These are phyloP conservation scores for Harmothoe impar DNA, from an alignment of 2,888 invertebrate species.

Conservation along the genomic window DNA sequence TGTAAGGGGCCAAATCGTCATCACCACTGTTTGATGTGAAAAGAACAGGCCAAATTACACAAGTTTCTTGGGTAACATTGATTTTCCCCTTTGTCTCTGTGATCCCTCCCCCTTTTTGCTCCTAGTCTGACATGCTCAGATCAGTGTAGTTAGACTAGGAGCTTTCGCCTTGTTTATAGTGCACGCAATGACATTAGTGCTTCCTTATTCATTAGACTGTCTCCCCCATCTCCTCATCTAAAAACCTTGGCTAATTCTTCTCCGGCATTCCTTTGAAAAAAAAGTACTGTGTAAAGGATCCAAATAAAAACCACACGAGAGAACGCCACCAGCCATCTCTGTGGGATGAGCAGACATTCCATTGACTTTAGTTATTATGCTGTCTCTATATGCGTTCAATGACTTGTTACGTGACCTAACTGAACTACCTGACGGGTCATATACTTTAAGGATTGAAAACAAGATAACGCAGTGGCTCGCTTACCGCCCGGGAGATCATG, in stretches of 20 bases:
- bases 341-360: no score
- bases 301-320: no score
- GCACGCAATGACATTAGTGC: constrained; percentile 5
- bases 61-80: constrained; percentile 42
- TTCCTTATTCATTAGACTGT: constrained; percentile 34
- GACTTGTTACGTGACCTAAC: no score
- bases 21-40: constrained; percentile 45
- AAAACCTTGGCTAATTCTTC: background rate
- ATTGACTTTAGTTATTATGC: no score
- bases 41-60: constrained; percentile 55
- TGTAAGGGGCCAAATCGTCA: constrained; percentile 35
- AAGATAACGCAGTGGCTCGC: no score
- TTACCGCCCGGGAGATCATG: no score
- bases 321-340: no score
- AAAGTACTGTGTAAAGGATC: no score
- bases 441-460: no score
- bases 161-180: background rate
- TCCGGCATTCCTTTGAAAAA: no score
- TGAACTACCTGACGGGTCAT: no score
- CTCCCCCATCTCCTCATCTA: background rate
- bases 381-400: no score
- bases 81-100: constrained; percentile 25
- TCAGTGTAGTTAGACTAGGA: background rate
- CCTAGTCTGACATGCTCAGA: constrained; percentile 15
- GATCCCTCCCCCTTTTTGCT: background rate